Conservation (phyloP, 2,113 vertebrate genomes). For the Rhinoptilus africanus region DNA sequence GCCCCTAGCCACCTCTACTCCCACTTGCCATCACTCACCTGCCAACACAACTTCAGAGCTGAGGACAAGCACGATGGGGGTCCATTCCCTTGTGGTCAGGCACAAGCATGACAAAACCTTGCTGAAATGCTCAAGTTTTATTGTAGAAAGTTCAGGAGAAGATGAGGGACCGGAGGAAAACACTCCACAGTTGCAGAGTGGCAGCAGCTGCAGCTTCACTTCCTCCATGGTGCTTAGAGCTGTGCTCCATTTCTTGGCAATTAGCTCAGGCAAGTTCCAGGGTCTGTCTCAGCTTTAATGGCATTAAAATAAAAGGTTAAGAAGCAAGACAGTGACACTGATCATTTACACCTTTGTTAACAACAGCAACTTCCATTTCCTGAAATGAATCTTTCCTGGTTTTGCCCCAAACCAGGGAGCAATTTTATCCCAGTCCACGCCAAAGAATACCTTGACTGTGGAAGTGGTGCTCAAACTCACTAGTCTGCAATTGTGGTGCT, state of each 20-base stretch:
- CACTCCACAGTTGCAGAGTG: not conserved
- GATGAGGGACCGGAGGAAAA: no score
- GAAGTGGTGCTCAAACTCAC: not conserved
- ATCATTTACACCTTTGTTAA: not conserved
- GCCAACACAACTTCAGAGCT: fast-evolving
- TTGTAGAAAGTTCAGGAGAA: not conserved
- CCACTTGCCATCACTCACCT: not conserved
- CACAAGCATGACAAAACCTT: not conserved
- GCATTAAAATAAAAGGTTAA: not conserved
- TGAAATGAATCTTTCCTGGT: not conserved
- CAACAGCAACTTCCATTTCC: not conserved
- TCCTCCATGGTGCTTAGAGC: not conserved
- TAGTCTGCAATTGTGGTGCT: not conserved
- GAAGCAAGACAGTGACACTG: not conserved
- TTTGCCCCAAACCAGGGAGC: not conserved
- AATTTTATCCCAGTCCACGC: no score
- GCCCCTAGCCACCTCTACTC: not conserved
- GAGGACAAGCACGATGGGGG: fast-evolving
- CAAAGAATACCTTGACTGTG: not conserved
- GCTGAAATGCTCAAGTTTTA: not conserved
- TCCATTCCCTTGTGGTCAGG: fast-evolving
- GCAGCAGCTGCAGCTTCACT: not conserved
- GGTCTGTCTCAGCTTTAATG: not conserved
- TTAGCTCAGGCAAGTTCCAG: fast-evolving
- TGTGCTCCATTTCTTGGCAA: not conserved